Base-by-base conservation (phyloP, 2,797 vertebrate species). In the Odontamblyopus rebecca region DNA sequence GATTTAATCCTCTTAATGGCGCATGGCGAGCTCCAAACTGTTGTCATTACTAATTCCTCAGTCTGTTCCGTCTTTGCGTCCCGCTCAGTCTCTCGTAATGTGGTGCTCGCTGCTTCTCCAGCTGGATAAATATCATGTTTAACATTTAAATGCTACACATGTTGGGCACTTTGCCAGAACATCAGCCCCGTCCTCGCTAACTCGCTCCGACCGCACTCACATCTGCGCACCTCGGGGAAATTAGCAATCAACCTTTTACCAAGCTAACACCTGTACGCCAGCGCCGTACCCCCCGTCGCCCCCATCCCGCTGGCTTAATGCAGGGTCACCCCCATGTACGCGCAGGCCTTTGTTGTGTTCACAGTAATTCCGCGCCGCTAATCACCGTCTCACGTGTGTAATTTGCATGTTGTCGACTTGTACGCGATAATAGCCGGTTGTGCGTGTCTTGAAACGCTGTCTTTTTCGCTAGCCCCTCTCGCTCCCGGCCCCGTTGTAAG, bases 201-300 rank as follows among this genome's bases (percentile, higher is more conserved):
- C 64, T 29, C 64, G 7, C 44, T 66, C 29, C 29, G 64, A 48
- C 64, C 64, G 62, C 23, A 23, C 81, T 60, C 83, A 89, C 90
- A 82, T 88, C 81, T 87, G 86, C 41, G 75, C 83, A 86, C 90
- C 89, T 89, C 75, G 64, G 88, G 89, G 89, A 90, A 90, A 92
- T 91, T 89, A 90, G 82, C 84, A 86, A 88, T 89, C 89, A 87
- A 91, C 89, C 88, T 91, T 89, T 62, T 91, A 78, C 75, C 15
- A 81, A 74, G 80, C 70, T 61, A 82, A 87, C 89, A 89, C 88
- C 89, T 91, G 91, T 87, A 87, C 76, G 54, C 85, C 59, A 88
- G 57, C 81, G 74, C 75, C 38, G 66, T 77, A 27, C 7, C 18
- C 3, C 72, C 83, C 78, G 12, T 9, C 67, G 72, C 41, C 41